These are phyloP conservation scores for Chloromyia formosa DNA, from an alignment of 2,888 invertebrate species.

Conservation along the genomic window DNA sequence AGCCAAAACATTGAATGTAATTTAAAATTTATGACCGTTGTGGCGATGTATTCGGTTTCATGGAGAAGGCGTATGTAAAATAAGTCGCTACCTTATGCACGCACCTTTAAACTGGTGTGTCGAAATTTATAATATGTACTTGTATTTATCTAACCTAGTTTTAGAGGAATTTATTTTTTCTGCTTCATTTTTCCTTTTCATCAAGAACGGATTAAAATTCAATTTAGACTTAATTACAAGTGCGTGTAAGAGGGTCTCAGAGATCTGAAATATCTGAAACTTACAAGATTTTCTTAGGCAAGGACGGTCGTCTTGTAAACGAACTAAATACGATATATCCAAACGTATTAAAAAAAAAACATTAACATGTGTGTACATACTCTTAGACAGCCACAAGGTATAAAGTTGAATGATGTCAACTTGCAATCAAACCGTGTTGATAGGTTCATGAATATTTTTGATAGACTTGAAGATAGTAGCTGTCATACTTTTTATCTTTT, in stretches of 20 bases:
- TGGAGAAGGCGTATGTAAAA: no score
- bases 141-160: neutral
- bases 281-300: neutral
- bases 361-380: neutral
- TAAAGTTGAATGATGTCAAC: neutral
- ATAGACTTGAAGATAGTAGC: no score
- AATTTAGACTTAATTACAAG: conserved; percentile 9
- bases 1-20: no score
- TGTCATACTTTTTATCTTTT: no score
- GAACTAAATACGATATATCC: neutral
- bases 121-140: no score
- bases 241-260: neutral
- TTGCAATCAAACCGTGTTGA: neutral
- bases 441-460: neutral
- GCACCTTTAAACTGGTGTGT: no score
- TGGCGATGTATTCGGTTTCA: no score
- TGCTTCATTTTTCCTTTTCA: neutral
- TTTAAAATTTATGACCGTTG: no score
- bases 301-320: conserved; percentile 1
- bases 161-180: neutral
- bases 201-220: neutral
- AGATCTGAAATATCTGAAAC: neutral
- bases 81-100: no score
- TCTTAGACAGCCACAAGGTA: neutral
- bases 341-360: neutral